Evolutionary conservation across 2,888 invertebrate genomes (phyloP), one percentile per base, ranked within the genome.

Genomic region (Rotaria socialis): DNA sequence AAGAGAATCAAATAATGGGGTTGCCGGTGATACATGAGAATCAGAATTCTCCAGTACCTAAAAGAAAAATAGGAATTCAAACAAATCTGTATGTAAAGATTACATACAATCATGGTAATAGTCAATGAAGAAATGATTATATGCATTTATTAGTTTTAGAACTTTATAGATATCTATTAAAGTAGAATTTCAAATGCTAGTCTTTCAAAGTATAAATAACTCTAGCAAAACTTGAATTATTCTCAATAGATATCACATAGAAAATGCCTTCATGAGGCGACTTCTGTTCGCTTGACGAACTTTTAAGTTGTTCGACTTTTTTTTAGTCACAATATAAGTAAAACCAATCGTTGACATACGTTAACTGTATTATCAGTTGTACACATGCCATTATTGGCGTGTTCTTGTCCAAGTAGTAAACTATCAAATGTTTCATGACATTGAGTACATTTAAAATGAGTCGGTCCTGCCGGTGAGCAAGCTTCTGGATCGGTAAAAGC

Each of bases 391-490:
- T 47, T 47, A 47, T 19, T 47, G n/a, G 47, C 80, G 47, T 80
- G 80, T 80, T 80, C 80, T 80, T 80, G 80, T n/a, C 80, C 80
- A n/a, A 22, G 11, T 24, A 47, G n/a, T 47, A 80, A 8, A 80
- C 47, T 47, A 24, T 80, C 80, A n/a, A 80, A 80, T 80, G 24
- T 80, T 80, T 80, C 80, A 80, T 80, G 80, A 80, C 80, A 80
- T 80, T n/a, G 43, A 11, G 80, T 80, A 47, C 80, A 80, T 80
- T 80, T 80, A 47, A 80, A 80, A 80, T 80, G 47, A 4, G 80
- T 80, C 5, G 80, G 80, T 47, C 47, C 43, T 80, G 80, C 47
- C 16, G 27, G 67, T 67, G 67, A 67, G 19, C 35, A 67, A 14
- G 35, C 27, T 0, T 47, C n/a, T 11, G 80, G 11, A 11, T 80